phyloP scores from a whole-genome alignment of 2,888 invertebrate species.

The Aporophyla lueneburgensis region DNA sequence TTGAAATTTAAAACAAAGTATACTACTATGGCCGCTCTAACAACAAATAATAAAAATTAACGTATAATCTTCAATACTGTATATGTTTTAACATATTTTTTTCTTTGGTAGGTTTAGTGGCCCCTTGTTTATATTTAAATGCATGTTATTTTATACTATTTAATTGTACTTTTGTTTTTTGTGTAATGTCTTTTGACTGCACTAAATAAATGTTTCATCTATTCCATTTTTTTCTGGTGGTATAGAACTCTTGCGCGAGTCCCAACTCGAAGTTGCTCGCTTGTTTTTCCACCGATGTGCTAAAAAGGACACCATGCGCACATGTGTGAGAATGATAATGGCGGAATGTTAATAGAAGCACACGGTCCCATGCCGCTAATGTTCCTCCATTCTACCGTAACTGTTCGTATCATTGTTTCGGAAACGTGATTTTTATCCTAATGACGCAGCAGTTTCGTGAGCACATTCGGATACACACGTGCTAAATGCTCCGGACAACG shows the following conservation, averaged over 20 bases:
- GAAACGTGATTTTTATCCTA: slow-evolving; percentile 58
- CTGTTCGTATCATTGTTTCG: slow-evolving; percentile 42
- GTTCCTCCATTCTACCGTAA: slow-evolving; percentile 15
- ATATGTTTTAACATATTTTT: too few species aligned
- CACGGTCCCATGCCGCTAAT: slow-evolving; percentile 25
- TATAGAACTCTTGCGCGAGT: not conserved
- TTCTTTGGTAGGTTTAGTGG: too few species aligned
- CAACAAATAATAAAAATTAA: not conserved
- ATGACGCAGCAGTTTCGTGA: slow-evolving; percentile 21
- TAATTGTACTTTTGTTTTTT: too few species aligned
- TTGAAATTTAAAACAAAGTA: not conserved
- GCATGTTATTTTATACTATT: too few species aligned
- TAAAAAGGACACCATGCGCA: slow-evolving; percentile 10
- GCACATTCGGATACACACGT: slow-evolving; percentile 31
- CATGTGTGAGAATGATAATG: slow-evolving; percentile 27
- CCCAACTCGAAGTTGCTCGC: not conserved
- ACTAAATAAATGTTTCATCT: too few species aligned
- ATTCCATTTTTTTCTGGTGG: not conserved
- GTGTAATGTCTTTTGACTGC: too few species aligned
- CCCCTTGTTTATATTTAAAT: too few species aligned
- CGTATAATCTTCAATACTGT: too few species aligned
- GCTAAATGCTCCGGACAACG: slow-evolving; percentile 19
- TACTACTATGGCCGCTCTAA: not conserved
- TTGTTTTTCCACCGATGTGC: slow-evolving; percentile 20
- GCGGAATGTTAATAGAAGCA: slow-evolving; percentile 22